Conservation (phyloP, 1,140 invertebrate species). For the Temnothorax longispinosus region DNA sequence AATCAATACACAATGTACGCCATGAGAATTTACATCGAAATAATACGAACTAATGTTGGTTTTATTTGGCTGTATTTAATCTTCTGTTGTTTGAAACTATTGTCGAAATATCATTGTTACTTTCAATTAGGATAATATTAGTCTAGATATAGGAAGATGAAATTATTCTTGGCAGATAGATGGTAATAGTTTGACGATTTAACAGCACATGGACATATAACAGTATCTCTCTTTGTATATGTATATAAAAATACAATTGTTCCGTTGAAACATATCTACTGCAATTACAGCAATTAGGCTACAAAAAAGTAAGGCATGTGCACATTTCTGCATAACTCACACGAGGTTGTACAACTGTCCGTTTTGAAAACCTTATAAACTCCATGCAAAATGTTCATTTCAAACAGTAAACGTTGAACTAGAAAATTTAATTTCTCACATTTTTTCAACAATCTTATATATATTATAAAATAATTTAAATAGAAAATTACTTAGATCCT, state of each 20-base stretch:
- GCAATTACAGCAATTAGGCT: neutral
- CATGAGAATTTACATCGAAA: neutral
- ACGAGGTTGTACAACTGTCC: neutral
- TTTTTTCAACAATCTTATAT: neutral
- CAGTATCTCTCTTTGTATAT: neutral
- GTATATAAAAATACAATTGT: slow-evolving; percentile 41
- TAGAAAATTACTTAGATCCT: slow-evolving; percentile 28
- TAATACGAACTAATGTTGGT: neutral
- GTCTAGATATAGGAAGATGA: neutral
- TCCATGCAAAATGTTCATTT: neutral
- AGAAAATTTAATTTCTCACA: neutral
- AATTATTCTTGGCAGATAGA: neutral
- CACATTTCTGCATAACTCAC: neutral
- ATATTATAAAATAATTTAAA: slow-evolving; percentile 52
- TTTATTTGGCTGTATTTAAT: neutral
- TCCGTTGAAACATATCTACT: neutral
- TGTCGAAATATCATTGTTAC: slow-evolving; percentile 1
- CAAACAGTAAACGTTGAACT: neutral
- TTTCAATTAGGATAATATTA: slow-evolving; percentile 17
- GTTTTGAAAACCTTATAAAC: neutral
- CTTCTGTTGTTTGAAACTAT: neutral
- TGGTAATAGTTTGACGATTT: neutral
- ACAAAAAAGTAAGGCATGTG: neutral
- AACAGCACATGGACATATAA: slow-evolving; percentile 6
- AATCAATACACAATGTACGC: neutral